phyloP scores from a whole-genome alignment of 2,888 invertebrate species.

The Catocala nupta region DNA sequence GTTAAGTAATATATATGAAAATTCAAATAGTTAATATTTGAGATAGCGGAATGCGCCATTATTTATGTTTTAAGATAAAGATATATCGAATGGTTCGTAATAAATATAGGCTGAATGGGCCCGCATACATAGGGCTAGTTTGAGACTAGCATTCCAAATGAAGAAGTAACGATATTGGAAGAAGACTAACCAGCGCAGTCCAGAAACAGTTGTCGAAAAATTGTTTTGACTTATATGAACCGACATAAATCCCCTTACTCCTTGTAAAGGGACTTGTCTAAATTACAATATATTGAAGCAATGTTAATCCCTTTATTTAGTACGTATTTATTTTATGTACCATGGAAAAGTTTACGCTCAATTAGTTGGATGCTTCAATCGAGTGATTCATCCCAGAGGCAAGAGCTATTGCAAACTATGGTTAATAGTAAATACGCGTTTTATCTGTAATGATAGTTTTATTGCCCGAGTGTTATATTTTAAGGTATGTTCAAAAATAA shows the following conservation, averaged over 20 bases:
- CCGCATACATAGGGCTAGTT: too few species aligned
- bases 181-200: background rate
- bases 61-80: too few species aligned
- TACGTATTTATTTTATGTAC: slow-evolving; percentile 9
- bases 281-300: background rate
- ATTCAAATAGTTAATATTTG: too few species aligned
- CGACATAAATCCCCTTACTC: too few species aligned
- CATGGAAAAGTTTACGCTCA: slow-evolving; percentile 24
- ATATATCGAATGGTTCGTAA: too few species aligned
- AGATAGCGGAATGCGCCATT: too few species aligned
- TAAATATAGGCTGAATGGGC: too few species aligned
- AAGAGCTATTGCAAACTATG: slow-evolving; percentile 37
- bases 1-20: too few species aligned
- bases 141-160: too few species aligned
- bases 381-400: slow-evolving; percentile 62
- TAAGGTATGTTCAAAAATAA: slow-evolving; percentile 33
- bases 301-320: slow-evolving; percentile 8
- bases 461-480: slow-evolving; percentile 52
- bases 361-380: slow-evolving; percentile 29
- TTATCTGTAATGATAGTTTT: slow-evolving; percentile 52
- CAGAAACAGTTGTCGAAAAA: too few species aligned
- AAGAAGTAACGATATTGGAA: background rate
- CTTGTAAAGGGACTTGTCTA: too few species aligned
- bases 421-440: slow-evolving; percentile 55
- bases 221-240: too few species aligned